Percentiles rank a stretch among this genome's conserved stretches.
phyloP scores from a whole-genome alignment of 2,888 invertebrate species.

The Acrobasis suavella region DNA sequence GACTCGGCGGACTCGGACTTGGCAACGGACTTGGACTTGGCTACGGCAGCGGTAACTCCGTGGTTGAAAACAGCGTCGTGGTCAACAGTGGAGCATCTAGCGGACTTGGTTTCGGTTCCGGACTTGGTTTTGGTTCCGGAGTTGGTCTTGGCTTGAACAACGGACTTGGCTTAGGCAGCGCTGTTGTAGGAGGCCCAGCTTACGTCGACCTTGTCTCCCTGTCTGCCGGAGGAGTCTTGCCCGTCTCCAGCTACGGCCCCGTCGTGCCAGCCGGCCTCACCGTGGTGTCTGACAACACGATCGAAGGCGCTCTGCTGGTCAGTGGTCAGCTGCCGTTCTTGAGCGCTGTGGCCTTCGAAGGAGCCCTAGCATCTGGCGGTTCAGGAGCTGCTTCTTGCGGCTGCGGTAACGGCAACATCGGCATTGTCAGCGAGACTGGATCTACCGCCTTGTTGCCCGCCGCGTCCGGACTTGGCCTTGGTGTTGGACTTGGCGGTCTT shows the following conservation, averaged over 20 bases:
- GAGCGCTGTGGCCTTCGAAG: slow-evolving; percentile 52
- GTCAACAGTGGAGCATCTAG: slow-evolving; percentile 14
- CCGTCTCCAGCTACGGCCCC: slow-evolving; percentile 47
- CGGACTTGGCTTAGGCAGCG: slow-evolving; percentile 17
- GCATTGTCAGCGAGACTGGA: slow-evolving; percentile 24
- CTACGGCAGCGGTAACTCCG: background rate
- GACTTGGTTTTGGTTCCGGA: slow-evolving; percentile 17
- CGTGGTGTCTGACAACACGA: slow-evolving; percentile 51
- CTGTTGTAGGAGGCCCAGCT: slow-evolving; percentile 23
- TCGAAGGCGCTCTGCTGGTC: slow-evolving; percentile 48
- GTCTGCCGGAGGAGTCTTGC: slow-evolving; percentile 51
- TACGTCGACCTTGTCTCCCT: slow-evolving; percentile 37
- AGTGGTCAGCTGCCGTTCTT: slow-evolving; percentile 56
- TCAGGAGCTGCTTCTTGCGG: slow-evolving; percentile 48
- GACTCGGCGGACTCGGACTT: background rate
- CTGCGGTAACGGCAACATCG: slow-evolving; percentile 49
- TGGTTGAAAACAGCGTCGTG: slow-evolving; percentile 10
- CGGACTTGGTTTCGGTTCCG: background rate
- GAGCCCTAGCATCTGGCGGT: slow-evolving; percentile 46
- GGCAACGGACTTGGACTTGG: background rate
- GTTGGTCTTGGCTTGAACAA: slow-evolving; percentile 10
- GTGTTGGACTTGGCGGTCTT: slow-evolving; percentile 1
- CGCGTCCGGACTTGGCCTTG: background rate
- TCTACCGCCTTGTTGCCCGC: background rate
- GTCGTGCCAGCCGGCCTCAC: slow-evolving; percentile 48